Conservation (phyloP, 2,888 invertebrate genomes). For the Troides helena region DNA sequence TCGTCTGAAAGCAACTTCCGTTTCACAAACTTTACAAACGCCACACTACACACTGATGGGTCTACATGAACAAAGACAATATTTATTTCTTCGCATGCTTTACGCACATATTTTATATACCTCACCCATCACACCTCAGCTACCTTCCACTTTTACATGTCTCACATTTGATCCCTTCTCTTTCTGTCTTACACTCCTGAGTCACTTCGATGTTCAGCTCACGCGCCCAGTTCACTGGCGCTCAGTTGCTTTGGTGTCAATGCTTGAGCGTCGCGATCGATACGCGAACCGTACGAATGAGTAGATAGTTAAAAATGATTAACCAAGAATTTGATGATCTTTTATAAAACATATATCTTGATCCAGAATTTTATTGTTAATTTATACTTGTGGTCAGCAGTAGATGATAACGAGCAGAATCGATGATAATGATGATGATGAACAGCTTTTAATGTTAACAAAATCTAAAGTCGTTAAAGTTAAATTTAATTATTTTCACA, state of each 20-base stretch:
- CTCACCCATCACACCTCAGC: conserved; percentile 33
- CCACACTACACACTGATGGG: conserved; percentile 54
- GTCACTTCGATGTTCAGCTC: too few relatives aligned
- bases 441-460: too few relatives aligned
- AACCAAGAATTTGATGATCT: not conserved
- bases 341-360: not conserved
- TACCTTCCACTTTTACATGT: conserved; percentile 36
- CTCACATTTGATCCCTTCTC: not conserved
- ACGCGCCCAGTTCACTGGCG: not conserved
- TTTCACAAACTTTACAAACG: not conserved
- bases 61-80: conserved; percentile 51
- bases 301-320: conserved; percentile 9
- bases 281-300: not conserved
- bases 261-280: conserved; percentile 16
- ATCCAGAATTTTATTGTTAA: not conserved
- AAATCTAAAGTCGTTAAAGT: too few relatives aligned
- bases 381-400: not conserved
- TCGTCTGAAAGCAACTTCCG: too few relatives aligned
- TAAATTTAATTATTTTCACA: too few relatives aligned
- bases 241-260: conserved; percentile 23
- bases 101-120: conserved; percentile 31
- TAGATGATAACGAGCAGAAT: not conserved
- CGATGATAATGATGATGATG: too few relatives aligned
- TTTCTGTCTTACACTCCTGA: too few relatives aligned
- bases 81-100: conserved; percentile 50